Base-by-base conservation (phyloP, 2,888 invertebrate species). In the Agelastica alni region DNA sequence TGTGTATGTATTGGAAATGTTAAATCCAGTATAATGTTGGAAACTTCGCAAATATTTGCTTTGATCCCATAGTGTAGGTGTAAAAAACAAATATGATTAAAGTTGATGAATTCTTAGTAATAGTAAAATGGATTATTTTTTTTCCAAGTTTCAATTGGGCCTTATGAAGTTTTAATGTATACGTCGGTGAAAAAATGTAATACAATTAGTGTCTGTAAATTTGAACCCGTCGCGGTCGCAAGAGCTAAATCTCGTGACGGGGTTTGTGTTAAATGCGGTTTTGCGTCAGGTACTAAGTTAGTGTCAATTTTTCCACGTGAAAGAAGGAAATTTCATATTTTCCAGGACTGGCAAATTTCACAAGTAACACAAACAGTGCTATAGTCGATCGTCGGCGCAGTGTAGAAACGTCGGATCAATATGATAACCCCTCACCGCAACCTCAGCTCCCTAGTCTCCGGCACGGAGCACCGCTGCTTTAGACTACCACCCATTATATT, bases 351-450 rank as follows among this genome's bases (percentile, higher is more conserved):
- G 55, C 47, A 53, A 58, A 55, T 58, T 55, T 53, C 58, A 53
- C 53, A 49, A 55, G 58, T 43, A 60, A 58, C 47, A 60, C 58
- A 60, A 60, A 58, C 58, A 60, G 59, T 37, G 57, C 55, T 52
- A 10, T 45, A 57, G 52, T 58, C 57, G 58, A 56, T 53, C 53
- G 54, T 42, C 58, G 56, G 60, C 60, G 60, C 60, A 60, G 56
- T 56, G 53, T 53, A 41, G 55, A 53, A 51, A 52, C 53, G 53
- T 41, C 56, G 53, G 60, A 60, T 60, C 60, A 60, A 60, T 60
- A 60, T 59, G 43, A 55, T 43, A 22, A 51, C 58, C 58, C 49
- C 55, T 58, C 51, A 51, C 47, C 55, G 51, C 58, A 47, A 46
- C 37, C 47, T 59, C 53, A 56, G 53, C 53, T 56, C 55, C 44